Conservation (phyloP, 2,797 vertebrate genomes). For the Rallus crepitans region DNA sequence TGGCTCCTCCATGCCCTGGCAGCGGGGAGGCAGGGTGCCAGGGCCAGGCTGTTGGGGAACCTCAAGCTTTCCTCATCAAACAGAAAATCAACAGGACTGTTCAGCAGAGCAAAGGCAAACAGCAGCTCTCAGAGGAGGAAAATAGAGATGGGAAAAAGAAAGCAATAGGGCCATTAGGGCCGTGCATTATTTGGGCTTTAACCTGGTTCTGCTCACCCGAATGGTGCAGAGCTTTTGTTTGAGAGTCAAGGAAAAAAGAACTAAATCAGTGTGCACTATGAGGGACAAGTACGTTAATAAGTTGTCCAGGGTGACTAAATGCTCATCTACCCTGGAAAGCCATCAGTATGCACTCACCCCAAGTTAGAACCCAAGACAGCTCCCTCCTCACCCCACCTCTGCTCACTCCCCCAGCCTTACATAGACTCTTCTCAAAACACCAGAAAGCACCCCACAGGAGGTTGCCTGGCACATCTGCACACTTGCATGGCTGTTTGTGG, state of each 20-base stretch:
- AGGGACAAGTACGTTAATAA: neutral
- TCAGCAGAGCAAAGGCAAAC: neutral
- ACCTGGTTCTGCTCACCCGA: neutral
- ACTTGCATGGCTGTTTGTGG: neutral
- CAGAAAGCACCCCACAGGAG: neutral
- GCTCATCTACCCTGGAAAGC: neutral
- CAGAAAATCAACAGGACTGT: neutral
- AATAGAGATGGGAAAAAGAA: neutral
- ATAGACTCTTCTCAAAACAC: neutral
- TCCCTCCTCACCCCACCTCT: neutral
- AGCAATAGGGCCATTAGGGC: neutral
- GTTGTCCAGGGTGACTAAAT: neutral
- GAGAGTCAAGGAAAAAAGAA: neutral
- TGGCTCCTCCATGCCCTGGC: neutral
- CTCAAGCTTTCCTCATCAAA: neutral
- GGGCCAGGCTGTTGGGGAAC: neutral
- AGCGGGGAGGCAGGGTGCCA: neutral
- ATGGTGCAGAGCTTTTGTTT: neutral
- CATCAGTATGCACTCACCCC: rapidly evolving
- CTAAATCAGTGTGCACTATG: neutral
- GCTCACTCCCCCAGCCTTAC: neutral
- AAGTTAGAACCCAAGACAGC: neutral
- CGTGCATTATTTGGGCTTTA: neutral
- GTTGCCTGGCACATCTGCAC: rapidly evolving
- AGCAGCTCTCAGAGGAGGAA: neutral